Conservation (phyloP, 35 echinoderm and acorn worm genomes). For the Heliocidaris erythrogramma region DNA sequence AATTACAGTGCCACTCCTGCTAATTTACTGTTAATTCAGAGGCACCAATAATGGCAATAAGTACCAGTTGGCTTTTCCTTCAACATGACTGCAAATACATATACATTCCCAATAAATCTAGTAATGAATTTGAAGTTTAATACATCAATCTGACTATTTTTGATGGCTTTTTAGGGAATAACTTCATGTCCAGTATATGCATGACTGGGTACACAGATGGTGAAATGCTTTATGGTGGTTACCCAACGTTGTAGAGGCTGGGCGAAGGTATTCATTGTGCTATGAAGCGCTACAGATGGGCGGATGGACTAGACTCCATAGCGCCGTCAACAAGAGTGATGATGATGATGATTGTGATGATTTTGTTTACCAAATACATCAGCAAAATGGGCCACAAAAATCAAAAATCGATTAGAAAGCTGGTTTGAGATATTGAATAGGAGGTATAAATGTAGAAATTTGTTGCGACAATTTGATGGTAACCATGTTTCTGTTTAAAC, state of each 20-base stretch:
- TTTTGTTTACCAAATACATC: not conserved
- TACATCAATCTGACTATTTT: not conserved
- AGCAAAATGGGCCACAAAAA: not conserved
- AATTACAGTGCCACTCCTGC: not conserved
- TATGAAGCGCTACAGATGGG: not conserved
- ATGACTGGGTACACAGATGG: not conserved
- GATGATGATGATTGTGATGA: not conserved
- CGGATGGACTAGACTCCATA: not conserved
- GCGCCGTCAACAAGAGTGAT: not conserved
- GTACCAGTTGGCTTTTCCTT: too few relatives aligned
- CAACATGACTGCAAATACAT: too few relatives aligned
- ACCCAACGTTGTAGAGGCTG: not conserved
- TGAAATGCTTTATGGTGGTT: not conserved
- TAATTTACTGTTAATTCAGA: not conserved
- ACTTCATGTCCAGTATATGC: not conserved
- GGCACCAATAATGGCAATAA: not conserved
- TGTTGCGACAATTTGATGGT: too few relatives aligned
- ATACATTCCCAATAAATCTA: not conserved
- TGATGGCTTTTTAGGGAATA: not conserved
- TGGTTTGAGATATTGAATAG: not conserved
- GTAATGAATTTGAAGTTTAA: constrained; percentile 5
- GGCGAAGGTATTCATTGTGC: not conserved
- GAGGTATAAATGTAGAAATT: too few relatives aligned
- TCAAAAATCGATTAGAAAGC: not conserved
- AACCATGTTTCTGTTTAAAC: too few relatives aligned